Conservation (phyloP, 2,888 invertebrate species). For the Lepidocyrtinus sp. region DNA sequence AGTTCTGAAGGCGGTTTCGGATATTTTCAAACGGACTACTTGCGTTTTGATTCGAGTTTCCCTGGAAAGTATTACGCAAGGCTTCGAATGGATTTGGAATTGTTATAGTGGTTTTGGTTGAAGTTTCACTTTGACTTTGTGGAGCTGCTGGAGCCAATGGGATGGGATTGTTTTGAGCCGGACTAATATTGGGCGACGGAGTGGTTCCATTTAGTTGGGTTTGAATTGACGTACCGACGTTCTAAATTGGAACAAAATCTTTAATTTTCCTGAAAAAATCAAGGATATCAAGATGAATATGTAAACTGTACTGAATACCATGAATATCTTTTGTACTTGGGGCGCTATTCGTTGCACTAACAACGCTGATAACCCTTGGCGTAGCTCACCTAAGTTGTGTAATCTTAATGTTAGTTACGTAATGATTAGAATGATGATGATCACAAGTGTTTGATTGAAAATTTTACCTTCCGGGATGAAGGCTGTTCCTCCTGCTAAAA, state of each 20-base stretch:
- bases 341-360: not conserved
- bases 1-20: not conserved
- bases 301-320: too few relatives aligned
- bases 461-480: slow-evolving; percentile 41
- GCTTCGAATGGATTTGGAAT: not conserved
- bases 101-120: not conserved
- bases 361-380: not conserved
- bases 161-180: not conserved
- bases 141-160: not conserved
- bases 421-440: too few relatives aligned
- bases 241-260: too few relatives aligned
- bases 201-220: not conserved
- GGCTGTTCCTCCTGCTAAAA: slow-evolving; percentile 28
- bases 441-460: too few relatives aligned
- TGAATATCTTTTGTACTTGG: not conserved
- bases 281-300: too few relatives aligned
- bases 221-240: not conserved
- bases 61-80: not conserved
- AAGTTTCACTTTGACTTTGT: not conserved
- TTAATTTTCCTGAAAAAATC: too few relatives aligned
- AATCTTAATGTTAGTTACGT: too few relatives aligned
- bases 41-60: not conserved
- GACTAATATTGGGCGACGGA: not conserved
- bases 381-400: not conserved
- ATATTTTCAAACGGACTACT: not conserved